phyloP scores from a whole-genome alignment of 53 echinoderm and acorn worm genomes.

The Stichopus horrens region DNA sequence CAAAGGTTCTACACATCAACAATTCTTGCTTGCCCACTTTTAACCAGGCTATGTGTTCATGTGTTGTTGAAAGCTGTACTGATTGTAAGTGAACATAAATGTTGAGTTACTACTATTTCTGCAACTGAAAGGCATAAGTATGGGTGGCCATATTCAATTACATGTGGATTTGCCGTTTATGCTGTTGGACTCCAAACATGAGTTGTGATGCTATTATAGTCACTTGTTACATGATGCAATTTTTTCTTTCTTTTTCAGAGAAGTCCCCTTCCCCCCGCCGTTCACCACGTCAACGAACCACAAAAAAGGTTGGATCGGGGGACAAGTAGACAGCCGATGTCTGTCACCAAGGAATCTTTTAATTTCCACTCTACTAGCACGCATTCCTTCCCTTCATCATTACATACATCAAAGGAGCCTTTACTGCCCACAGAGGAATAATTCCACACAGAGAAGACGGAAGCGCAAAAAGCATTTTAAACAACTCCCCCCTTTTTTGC shows the following conservation, averaged over 20 bases:
- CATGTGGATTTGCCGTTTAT: too few species aligned
- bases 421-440: conserved; percentile 5
- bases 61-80: too few species aligned
- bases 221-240: neutral
- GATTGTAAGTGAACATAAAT: too few species aligned
- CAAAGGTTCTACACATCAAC: too few species aligned
- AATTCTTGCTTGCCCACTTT: too few species aligned
- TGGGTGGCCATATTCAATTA: neutral
- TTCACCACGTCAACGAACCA: conserved; percentile 91
- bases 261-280: conserved; percentile 96
- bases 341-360: conserved; percentile 23
- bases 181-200: neutral
- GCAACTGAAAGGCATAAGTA: too few species aligned
- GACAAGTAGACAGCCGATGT: conserved; percentile 66
- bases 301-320: conserved; percentile 87
- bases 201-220: neutral
- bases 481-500: neutral
- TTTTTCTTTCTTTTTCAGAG: conserved; percentile 64
- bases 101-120: too few species aligned
- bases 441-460: conserved; percentile 40
- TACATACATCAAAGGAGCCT: neutral
- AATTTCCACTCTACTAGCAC: conserved; percentile 50
- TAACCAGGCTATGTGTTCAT: too few species aligned
- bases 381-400: conserved; percentile 49
- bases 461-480: conserved; percentile 20